Conservation (phyloP, 2,113 vertebrate species). For the Eurystomus gularis region DNA sequence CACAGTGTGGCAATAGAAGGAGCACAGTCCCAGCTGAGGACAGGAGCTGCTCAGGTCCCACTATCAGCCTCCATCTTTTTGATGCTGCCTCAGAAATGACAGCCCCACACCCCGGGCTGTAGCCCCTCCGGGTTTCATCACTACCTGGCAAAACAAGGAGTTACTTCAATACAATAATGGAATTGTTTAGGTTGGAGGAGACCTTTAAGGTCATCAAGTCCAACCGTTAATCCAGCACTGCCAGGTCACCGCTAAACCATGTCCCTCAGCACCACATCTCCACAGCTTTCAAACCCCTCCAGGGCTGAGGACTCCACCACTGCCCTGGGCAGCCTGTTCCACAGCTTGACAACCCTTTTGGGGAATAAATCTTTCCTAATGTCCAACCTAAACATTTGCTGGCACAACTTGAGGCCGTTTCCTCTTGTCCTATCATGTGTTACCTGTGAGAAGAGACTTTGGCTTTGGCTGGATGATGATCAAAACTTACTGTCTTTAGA, state of each 20-base stretch:
- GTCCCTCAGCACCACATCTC: background rate
- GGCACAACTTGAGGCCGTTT: background rate
- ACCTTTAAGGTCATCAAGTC: background rate
- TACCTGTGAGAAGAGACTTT: background rate
- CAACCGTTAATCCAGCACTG: background rate
- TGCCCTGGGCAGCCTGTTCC: background rate
- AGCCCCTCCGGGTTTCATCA: background rate
- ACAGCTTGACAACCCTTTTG: background rate
- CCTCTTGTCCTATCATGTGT: background rate
- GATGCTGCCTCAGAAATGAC: fast-evolving
- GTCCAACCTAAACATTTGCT: background rate
- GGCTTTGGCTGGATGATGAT: background rate
- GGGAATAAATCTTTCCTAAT: background rate
- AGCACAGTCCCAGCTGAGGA: background rate
- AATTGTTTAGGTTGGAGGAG: background rate
- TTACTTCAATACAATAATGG: background rate
- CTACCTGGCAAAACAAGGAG: background rate
- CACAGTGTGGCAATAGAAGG: background rate
- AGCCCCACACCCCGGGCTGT: background rate
- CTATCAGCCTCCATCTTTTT: background rate
- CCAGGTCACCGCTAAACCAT: too few species aligned
- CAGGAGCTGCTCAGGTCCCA: background rate
- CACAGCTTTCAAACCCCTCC: background rate
- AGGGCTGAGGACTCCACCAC: background rate
- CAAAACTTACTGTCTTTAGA: background rate